These are phyloP conservation scores for Coturnix japonica DNA, from an alignment of 2,113 vertebrate species.

Conservation along the genomic window DNA sequence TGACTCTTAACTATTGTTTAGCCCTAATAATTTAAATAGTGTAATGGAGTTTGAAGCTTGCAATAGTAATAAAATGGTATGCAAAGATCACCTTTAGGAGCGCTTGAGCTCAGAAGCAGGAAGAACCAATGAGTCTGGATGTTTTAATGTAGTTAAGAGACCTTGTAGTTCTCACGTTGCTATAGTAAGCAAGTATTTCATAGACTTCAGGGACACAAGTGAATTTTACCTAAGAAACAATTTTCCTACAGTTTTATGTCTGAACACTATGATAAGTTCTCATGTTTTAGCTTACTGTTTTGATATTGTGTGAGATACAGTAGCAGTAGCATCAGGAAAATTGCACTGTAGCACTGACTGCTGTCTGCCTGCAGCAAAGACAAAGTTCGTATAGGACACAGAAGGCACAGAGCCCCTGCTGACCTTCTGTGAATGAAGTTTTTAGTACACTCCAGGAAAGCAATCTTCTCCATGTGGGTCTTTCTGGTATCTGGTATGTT, in stretches of 20 bases:
- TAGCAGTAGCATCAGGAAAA: background rate
- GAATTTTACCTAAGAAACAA: conserved; percentile 6
- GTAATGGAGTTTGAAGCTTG: conserved; percentile 7
- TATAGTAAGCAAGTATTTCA: background rate
- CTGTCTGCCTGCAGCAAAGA: conserved; percentile 36
- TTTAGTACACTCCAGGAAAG: background rate
- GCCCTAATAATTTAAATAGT: background rate
- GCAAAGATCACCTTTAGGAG: conserved; percentile 8
- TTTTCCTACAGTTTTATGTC: conserved; percentile 1
- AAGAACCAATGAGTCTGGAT: background rate
- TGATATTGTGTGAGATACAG: background rate
- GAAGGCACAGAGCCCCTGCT: background rate
- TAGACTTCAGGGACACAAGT: background rate
- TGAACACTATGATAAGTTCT: background rate
- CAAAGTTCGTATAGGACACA: background rate
- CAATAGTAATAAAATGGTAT: background rate
- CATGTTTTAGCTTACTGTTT: background rate
- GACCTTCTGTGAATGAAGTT: conserved; percentile 32
- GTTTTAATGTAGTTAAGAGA: background rate
- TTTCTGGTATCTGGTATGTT: background rate
- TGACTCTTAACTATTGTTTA: background rate
- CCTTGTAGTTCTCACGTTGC: background rate
- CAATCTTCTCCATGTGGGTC: background rate
- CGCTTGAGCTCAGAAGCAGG: background rate
- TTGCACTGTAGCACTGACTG: background rate